Evolutionary conservation across 2,888 invertebrate genomes (phyloP), one percentile per base, ranked within the genome.

Genomic region (Cantharis rustica): DNA sequence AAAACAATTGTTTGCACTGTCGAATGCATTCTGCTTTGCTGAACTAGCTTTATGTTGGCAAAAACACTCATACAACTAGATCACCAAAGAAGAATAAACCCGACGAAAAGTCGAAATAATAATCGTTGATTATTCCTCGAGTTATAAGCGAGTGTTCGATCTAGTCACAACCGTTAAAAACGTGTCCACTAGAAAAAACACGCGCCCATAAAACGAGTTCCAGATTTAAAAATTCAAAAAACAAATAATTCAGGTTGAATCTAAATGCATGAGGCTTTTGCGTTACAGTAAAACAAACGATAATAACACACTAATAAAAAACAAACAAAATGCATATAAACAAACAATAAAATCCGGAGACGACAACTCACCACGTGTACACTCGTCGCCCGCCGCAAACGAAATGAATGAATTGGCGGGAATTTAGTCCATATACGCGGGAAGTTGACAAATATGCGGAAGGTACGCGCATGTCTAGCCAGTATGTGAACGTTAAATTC

Each of bases 21-120:
- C 86, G 85, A 84, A 83, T 85, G 85, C 87, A 88, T 88, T 88
- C 87, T 88, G 87, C 88, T 88, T 88, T 88, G 88, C 87, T 88
- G 88, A 88, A 87, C 88, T 88, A 88, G 88, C 87, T 88, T 87
- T 88, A 88, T 88, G 88, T 88, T 84, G 86, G 82, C 83, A 82
- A 83, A 84, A 82, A 80, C 84, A 84, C 80, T 88, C 87, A 88
- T 88, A 88, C 87, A 88, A 87, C 88, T 88, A 87, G 88, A 87
- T 88, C 88, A 88, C 87, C 88, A 88, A 88, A 88, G 88, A 86
- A 88, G 87, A 88, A 87, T 87, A 75, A 75, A 79, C 63, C 75
- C 75, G 79, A 79, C 79, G 73, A 73, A 71, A 17, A 20, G 15
- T 47, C 61, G 70, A 9, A 26, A 10, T 20, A 13, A 20, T 20